These are phyloP conservation scores for Mimachlamys varia DNA, from an alignment of 2,888 invertebrate genomes.

Conservation along the genomic window DNA sequence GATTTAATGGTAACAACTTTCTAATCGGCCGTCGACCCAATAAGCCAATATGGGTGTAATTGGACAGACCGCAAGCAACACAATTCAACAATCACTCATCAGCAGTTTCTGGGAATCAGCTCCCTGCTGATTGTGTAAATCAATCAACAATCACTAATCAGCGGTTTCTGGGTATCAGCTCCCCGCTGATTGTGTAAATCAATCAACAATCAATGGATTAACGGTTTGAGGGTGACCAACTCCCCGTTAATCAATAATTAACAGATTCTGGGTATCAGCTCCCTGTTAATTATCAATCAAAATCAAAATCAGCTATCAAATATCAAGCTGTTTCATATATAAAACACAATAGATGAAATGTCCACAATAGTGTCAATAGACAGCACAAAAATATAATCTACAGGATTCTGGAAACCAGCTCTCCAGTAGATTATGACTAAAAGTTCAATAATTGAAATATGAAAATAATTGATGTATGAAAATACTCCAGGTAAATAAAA, in stretches of 20 bases:
- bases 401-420: no score
- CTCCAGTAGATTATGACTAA: no score
- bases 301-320: not conserved
- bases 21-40: not conserved
- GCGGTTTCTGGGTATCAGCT: not conserved
- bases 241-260: no score
- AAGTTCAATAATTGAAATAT: no score
- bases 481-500: not conserved
- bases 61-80: not conserved
- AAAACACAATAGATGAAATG: slow-evolving; percentile 16
- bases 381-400: not conserved
- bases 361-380: not conserved
- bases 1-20: not conserved
- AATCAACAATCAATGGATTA: not conserved
- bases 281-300: not conserved
- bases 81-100: not conserved
- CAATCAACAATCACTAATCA: no score
- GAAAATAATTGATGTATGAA: not conserved
- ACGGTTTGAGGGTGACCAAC: no score
- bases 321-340: not conserved
- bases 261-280: no score
- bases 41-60: not conserved
- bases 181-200: no score
- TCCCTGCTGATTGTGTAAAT: not conserved
- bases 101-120: not conserved